Evolutionary conservation across 2,797 vertebrate genomes (phyloP).

Genomic region (Chrysocyon brachyurus): DNA sequence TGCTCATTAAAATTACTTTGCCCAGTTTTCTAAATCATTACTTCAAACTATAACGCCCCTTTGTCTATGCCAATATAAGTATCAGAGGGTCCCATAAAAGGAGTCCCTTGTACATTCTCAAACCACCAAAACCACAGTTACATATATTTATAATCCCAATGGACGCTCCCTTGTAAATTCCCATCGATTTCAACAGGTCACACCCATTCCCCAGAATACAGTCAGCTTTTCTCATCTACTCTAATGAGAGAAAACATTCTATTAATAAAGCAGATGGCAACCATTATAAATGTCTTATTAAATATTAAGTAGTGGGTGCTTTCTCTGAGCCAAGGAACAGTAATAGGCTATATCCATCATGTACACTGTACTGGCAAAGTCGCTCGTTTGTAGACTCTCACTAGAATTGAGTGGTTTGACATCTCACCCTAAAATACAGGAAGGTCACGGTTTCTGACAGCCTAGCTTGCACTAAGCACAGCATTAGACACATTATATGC

Average conservation of each 20-base stretch:
- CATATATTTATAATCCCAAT: conserved; percentile 16
- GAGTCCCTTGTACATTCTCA: conserved; percentile 43
- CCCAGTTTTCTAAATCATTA: conserved; percentile 41
- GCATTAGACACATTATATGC: not conserved
- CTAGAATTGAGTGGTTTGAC: conserved; percentile 42
- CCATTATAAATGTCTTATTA: conserved; percentile 58
- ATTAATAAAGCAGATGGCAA: conserved; percentile 71
- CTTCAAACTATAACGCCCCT: not conserved
- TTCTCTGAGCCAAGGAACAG: conserved; percentile 49
- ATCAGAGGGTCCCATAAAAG: conserved; percentile 45
- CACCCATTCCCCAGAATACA: not conserved
- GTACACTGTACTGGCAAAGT: not conserved
- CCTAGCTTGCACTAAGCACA: not conserved
- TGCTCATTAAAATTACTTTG: conserved; percentile 27
- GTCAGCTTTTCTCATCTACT: conserved; percentile 45
- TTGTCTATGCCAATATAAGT: conserved; percentile 49
- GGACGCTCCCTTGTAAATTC: not conserved
- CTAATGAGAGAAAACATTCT: conserved; percentile 56
- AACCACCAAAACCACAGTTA: conserved; percentile 53
- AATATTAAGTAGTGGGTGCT: conserved; percentile 43
- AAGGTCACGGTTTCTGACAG: not conserved
- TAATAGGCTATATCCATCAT: conserved; percentile 22
- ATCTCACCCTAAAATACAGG: not conserved
- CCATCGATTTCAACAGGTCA: conserved; percentile 46
- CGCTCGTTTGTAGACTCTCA: conserved; percentile 48